A percentile compares a stretch with the other conserved stretches of the same genome.
These are phyloP conservation scores for Kobus ellipsiprymnus DNA, from an alignment of 2,113 vertebrate genomes.

Conservation along the genomic window DNA sequence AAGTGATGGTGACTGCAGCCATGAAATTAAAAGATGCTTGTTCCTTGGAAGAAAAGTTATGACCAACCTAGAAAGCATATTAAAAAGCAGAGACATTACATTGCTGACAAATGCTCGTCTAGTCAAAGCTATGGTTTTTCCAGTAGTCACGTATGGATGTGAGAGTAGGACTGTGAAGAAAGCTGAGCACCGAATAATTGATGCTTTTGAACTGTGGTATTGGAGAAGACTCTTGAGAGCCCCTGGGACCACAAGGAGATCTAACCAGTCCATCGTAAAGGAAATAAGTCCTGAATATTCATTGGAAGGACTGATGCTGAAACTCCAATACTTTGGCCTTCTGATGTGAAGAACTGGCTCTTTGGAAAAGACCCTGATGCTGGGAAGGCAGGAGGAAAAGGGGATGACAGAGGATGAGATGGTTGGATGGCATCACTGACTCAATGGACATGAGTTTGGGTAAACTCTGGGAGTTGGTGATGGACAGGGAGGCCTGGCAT, in stretches of 20 bases:
- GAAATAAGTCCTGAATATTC: background rate
- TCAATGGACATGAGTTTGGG: background rate
- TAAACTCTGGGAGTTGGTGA: background rate
- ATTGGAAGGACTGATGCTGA: background rate
- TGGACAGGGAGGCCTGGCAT: background rate
- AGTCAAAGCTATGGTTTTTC: background rate
- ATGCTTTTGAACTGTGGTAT: background rate
- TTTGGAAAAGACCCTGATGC: background rate
- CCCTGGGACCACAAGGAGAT: background rate
- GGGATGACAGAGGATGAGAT: background rate
- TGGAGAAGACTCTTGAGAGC: background rate
- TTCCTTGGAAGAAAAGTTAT: background rate
- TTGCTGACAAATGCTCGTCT: background rate
- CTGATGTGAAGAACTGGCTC: background rate
- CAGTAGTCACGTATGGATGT: background rate
- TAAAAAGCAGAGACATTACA: background rate
- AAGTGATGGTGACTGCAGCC: background rate
- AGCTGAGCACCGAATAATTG: rapidly evolving
- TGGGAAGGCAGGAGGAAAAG: background rate
- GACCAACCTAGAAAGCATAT: background rate
- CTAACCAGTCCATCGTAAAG: background rate
- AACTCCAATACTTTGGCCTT: background rate
- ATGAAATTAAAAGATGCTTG: background rate
- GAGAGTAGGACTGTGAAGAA: background rate
- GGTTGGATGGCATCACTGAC: background rate